Base-by-base conservation (phyloP, 2,113 vertebrate species). In the Oncorhynchus masou region DNA sequence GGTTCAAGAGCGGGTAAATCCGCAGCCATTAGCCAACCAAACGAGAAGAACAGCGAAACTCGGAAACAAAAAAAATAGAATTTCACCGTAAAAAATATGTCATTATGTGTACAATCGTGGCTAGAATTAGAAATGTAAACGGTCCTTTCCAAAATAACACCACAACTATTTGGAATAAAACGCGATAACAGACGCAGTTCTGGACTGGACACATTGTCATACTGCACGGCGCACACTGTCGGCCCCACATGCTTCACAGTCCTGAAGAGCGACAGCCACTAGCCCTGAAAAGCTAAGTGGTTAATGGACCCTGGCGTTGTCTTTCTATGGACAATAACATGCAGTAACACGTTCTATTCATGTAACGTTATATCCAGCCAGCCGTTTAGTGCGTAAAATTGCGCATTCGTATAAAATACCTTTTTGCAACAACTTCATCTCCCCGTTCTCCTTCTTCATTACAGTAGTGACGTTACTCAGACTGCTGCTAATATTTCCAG, bases 371-470 rank as follows among this genome's bases (percentile, higher is more conserved):
- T 29, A 48, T 20, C 29, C 25, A 12, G 49, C 20, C 29, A 68
- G 34, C 3, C 7, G 29, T 8, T 68, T 29, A 7, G 25, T 62
- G 59, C 7, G 59, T 11, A 22, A 60, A 24, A 62, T 7, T 59
- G 70, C 75, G 76, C 87, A 79, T 74, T 19, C 15, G 19, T 19
- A 19, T 54, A 54, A 54, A 54, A 54, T 91, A 93, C 92, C 92
- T 90, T 93, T 91, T 67, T 88, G 87, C 78, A 69, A 62, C 73
- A 86, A 83, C 73, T 68, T 68, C 67, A 72, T 79, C 77, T 93
- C 81, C 74, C 91, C 87, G 79, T 94, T 82, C 83, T 92, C 93
- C 88, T 86, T 91, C 90, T 88, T 93, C 75, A 60, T 34, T 1
- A 86, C 80, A 66, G 87, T 81, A 24, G 79, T 78, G 19, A 31